A percentile compares a stretch with the other conserved stretches of the same genome.
Conservation (phyloP, 2,113 vertebrate genomes). For the Todiramphus chloris region DNA sequence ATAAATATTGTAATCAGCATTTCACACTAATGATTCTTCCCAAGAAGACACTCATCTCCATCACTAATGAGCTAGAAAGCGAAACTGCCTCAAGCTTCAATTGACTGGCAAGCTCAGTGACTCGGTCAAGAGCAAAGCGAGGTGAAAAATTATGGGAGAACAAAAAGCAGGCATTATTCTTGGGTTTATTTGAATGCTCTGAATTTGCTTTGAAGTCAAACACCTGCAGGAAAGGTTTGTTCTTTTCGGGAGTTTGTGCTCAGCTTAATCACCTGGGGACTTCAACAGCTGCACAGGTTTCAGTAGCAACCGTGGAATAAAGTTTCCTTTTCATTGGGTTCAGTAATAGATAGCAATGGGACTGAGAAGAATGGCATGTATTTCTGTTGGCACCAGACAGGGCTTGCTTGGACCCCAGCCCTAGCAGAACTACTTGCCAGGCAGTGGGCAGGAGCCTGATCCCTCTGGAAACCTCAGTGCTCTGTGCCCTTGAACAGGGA, state of each 20-base stretch:
- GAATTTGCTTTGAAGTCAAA: background rate
- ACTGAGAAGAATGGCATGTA: background rate
- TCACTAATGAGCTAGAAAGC: background rate
- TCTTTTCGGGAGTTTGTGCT: background rate
- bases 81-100: background rate
- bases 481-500: background rate
- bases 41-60: background rate
- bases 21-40: background rate
- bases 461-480: background rate
- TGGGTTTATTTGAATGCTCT: background rate
- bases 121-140: background rate
- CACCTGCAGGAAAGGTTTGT: background rate
- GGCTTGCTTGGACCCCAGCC: background rate
- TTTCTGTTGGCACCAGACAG: accelerated
- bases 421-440: background rate
- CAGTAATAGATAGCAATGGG: background rate
- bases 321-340: background rate
- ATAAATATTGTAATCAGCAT: background rate
- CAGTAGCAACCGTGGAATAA: background rate
- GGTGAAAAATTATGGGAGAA: background rate
- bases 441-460: background rate
- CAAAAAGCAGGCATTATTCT: background rate
- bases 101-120: background rate
- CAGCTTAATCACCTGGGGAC: background rate
- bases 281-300: background rate